Evolutionary conservation across 2,113 vertebrate species (phyloP).

Genomic region (Grammomys dolichurus): DNA sequence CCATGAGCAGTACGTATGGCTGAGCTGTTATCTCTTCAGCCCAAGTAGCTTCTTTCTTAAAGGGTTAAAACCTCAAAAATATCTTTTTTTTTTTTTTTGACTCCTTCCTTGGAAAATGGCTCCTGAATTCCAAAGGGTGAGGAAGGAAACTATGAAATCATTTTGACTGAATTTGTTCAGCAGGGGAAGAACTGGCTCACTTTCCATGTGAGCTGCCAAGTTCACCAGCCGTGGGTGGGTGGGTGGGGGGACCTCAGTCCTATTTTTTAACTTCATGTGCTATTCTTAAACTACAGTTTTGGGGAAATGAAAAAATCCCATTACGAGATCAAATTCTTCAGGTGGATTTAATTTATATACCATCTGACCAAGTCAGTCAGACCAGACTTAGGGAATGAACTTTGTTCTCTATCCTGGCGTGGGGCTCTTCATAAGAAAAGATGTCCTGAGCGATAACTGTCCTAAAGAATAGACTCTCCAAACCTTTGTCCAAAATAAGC

Average conservation of each 20-base stretch:
- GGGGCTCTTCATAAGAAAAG: background rate
- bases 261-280: slow-evolving; percentile 57
- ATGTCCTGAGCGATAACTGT: background rate
- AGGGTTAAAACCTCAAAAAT: slow-evolving; percentile 60
- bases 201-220: slow-evolving; percentile 75
- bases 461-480: slow-evolving; percentile 40
- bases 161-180: slow-evolving; percentile 72
- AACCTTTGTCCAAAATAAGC: background rate
- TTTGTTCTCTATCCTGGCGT: background rate
- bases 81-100: slow-evolving; percentile 3
- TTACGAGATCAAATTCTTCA: slow-evolving; percentile 75
- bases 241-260: slow-evolving; percentile 24
- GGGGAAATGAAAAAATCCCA: slow-evolving; percentile 71
- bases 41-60: background rate
- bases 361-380: slow-evolving; percentile 75
- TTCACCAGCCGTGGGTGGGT: slow-evolving; percentile 30
- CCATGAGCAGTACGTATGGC: background rate
- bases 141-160: slow-evolving; percentile 79
- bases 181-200: slow-evolving; percentile 49
- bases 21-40: background rate
- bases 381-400: background rate
- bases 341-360: slow-evolving; percentile 74
- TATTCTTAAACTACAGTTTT: slow-evolving; percentile 49
- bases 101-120: slow-evolving; percentile 66
- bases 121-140: slow-evolving; percentile 67